Base-by-base conservation (phyloP, 2,888 invertebrate species). In the Pollenia labialis region DNA sequence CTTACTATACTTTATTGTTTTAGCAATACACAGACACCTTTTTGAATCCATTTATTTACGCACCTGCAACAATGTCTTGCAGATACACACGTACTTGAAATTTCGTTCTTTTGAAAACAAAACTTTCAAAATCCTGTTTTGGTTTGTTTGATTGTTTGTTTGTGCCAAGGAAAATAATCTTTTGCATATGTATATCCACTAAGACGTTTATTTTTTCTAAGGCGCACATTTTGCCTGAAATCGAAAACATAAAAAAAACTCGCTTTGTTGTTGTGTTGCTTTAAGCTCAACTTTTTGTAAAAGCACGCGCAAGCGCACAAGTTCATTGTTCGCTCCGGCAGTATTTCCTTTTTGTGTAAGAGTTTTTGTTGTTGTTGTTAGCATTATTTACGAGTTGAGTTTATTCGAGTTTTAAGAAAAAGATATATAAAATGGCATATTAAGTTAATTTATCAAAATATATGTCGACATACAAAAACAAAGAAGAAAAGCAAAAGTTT, bases 31-130 rank as follows among this genome's bases (percentile, higher is more conserved):
- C 83, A 79, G 60, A 85, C 84, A 85, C 79, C 84, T 79, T 52
- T 79, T 85, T 56, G 79, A 80, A 54, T 80, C 54, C 80, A 81
- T 81, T 83, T 72, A 64, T 84, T 87, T 81, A 87, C 84, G 87
- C 87, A 87, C 87, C 87, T 87, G 87, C 87, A 87, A 81, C 84
- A 87, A 74, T 77, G 81, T 84, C 32, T 83, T 74, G 62, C 69
- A 71, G 69, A 71, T 46, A 58, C 42, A 58, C 62, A 56, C 54
- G 44, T 79, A 74, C 58, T 62, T 46, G 42, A 2, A 46, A 48
- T 58, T 46, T 69, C 9, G 42, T 69, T 76, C 44, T 56, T 74
- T 76, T 40, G 44, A 44, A 48, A 60, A 44, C 9, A 68, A 68
- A 54, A 44, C 23, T 42, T 18, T 54, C 10, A 74, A 81, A 75